phyloP scores from a whole-genome alignment of 2,888 invertebrate species.

The Sclerodermus sp. region DNA sequence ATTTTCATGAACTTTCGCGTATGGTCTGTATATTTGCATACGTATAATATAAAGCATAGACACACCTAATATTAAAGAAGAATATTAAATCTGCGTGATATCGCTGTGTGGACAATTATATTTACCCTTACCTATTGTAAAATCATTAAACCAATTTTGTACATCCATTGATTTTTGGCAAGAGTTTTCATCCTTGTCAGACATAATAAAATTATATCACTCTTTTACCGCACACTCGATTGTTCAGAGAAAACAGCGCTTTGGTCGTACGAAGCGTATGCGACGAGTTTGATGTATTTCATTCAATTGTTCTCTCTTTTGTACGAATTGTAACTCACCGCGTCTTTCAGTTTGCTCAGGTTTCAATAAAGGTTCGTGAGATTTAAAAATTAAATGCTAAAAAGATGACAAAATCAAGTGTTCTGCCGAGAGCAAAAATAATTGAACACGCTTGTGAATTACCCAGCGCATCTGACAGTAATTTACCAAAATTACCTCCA shows the following conservation, averaged over 20 bases:
- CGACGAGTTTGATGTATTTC: too few species aligned
- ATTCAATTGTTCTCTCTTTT: too few species aligned
- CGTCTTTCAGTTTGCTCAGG: too few species aligned
- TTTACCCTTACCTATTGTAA: constrained; percentile 26
- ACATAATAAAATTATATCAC: not conserved
- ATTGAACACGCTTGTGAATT: constrained; percentile 44
- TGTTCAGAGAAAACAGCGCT: too few species aligned
- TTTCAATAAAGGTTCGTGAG: too few species aligned
- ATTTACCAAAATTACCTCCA: constrained; percentile 50
- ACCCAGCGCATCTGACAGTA: constrained; percentile 41
- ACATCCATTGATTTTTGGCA: constrained; percentile 15
- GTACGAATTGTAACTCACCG: too few species aligned
- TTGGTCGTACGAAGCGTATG: too few species aligned
- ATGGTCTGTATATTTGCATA: constrained; percentile 1
- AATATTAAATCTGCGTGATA: too few species aligned
- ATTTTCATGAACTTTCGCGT: constrained; percentile 6
- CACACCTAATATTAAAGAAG: too few species aligned
- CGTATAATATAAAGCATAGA: too few species aligned
- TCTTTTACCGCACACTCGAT: not conserved
- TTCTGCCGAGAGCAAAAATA: not conserved
- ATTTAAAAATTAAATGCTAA: not conserved
- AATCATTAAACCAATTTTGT: constrained; percentile 26
- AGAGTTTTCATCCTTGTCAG: constrained; percentile 7
- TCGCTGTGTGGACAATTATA: not conserved
- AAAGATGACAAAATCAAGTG: not conserved